Percentiles rank a stretch among this genome's conserved stretches.
phyloP scores from a whole-genome alignment of 2,888 invertebrate genomes.

The Strigamia crassipes region DNA sequence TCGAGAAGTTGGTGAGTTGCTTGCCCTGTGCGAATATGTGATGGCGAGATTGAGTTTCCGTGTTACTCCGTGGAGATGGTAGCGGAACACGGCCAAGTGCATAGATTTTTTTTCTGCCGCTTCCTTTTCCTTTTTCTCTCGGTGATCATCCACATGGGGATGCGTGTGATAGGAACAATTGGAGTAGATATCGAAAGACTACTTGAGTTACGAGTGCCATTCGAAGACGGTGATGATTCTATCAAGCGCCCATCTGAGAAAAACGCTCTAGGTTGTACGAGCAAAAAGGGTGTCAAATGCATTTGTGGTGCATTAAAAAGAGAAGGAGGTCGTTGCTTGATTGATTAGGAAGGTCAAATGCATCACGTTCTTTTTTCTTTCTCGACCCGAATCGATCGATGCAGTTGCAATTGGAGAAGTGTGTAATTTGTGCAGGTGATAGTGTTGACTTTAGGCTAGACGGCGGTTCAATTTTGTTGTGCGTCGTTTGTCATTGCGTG shows the following conservation, averaged over 20 bases:
- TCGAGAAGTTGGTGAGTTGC: constrained; percentile 25
- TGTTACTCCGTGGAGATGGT: constrained; percentile 32
- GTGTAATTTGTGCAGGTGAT: neutral
- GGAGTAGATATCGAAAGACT: constrained; percentile 40
- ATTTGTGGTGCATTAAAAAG: constrained; percentile 37
- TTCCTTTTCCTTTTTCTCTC: neutral
- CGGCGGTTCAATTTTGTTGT: neutral
- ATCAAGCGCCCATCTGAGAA: constrained; percentile 37
- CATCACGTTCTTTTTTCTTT: neutral
- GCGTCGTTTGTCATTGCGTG: neutral
- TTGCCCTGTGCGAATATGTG: constrained; percentile 35
- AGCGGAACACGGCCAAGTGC: constrained; percentile 29
- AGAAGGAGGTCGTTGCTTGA: constrained; percentile 27
- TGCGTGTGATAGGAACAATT: constrained; percentile 37
- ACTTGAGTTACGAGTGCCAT: constrained; percentile 42
- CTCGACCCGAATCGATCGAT: neutral
- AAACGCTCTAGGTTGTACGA: constrained; percentile 22
- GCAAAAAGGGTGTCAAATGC: constrained; percentile 29
- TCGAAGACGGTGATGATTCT: constrained; percentile 40
- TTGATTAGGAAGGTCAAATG: constrained; percentile 39
- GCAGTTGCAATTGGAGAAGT: neutral
- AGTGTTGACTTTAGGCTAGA: neutral
- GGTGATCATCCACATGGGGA: constrained; percentile 40
- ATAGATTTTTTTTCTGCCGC: constrained; percentile 12
- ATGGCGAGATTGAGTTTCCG: constrained; percentile 40